Base-by-base conservation (phyloP, 1,140 invertebrate species). In the Zophobas atratus region DNA sequence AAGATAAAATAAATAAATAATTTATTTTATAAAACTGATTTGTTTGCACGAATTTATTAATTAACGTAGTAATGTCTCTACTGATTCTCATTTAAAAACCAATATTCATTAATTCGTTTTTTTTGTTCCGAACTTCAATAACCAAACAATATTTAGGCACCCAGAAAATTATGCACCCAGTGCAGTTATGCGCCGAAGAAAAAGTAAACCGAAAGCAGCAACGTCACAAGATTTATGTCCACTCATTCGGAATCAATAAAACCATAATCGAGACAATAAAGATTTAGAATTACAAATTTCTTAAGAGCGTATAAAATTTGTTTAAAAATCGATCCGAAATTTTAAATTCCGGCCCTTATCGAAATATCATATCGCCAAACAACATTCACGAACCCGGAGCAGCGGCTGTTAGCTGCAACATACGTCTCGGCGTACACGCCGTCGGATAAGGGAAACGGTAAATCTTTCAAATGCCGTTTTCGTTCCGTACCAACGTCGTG, bases 251-350 rank as follows among this genome's bases (percentile, higher is more conserved):
- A 39, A 67, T 67, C 60, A 67, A 67, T 67, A 67, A 67, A 67
- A 67, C 60, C 60, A 67, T 67, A 67, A 67, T 67, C 60, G 60
- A 67, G 35, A 67, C 60, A 67, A 67, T 67, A 67, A 79, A 79
- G 60, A 79, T 77, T 81, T 81, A 77, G 80, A 81, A 81, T 81
- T 81, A 81, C 80, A 79, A 81, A 81, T 81, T 81, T 77, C 77
- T 73, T 41, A 81, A 79, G 60, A 67, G 79, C 76, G 72, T 79
- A 81, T 79, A 79, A 81, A 81, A 81, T 81, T 70, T 73, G 77
- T 79, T 77, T 79, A 81, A 77, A 74, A 76, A 76, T 81, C 73
- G 80, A 77, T 76, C 34, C 77, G 70, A 75, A 77, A 76, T 76
- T 79, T 60, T 74, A 79, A 77, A 81, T 81, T 81, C 80, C 70